Evolutionary conservation across 2,797 vertebrate species (phyloP), one percentile per base, ranked within the genome.

Genomic region (Spinus olivaceus): DNA sequence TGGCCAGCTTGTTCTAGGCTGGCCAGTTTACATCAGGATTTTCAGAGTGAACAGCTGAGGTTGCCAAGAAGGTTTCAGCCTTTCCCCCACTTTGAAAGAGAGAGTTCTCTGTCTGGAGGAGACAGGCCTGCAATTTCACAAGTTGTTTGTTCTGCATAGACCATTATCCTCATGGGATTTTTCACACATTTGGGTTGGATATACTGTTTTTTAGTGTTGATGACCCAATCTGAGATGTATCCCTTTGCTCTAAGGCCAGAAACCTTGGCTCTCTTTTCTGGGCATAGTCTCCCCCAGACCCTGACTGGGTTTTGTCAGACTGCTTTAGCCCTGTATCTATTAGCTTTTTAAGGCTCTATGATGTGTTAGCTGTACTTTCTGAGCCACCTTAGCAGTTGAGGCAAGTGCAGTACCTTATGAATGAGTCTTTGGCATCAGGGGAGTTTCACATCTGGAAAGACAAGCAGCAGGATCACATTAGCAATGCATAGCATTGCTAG

Each of bases 361-460:
- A 7, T 72, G 6, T 3, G 3, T 17, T 35, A 39, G 47, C 47
- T 90, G 15, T 41, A 12, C 39, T 81, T 85, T 27, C 42, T 46
- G 61, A 83, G 39, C 53, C 59, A 32, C 32, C 70, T 88, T 85
- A 93, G 66, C 44, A 80, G 28, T 5, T 70, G 54, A 63, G 57
- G 47, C 47, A 92, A 56, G 35, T 59, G 59, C 44, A 51, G 49
- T 44, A 79, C 32, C 19, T 88, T 86, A 35, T 57, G 67, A 93
- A 70, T 71, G 49, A 67, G 28, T 41, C 50, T 78, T 24, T 65
- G 76, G 53, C 46, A 54, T 92, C 39, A 19, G 12, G 44, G 50
- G 72, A 78, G 73, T 87, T 93, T 89, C 46, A 72, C 79, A 87
- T 94, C 79, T 96, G 92, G 81, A 61, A 87, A 67, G 86, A 39